Percentiles rank a stretch among this genome's conserved stretches.
Evolutionary conservation across 2,113 vertebrate species (phyloP).

Genomic region (Chiloscyllium plagiosum): DNA sequence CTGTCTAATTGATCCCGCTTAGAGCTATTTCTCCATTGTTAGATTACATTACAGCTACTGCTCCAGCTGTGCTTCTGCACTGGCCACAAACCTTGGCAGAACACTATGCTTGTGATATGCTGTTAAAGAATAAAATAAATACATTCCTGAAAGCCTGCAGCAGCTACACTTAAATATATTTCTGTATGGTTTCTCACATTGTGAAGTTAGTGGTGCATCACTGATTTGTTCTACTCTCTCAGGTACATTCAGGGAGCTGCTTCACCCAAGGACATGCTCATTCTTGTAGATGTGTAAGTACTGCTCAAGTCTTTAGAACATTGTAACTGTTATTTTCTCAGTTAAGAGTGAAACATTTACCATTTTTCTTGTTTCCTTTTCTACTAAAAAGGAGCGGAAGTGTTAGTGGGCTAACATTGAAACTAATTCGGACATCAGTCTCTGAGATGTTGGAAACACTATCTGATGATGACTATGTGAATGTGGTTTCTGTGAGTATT

Average conservation of each 20-base stretch:
- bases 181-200: background rate
- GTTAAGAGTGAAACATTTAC: background rate
- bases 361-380: background rate
- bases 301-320: slow-evolving; percentile 41
- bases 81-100: background rate
- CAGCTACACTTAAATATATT: background rate
- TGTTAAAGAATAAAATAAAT: background rate
- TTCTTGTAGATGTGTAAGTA: slow-evolving; percentile 96
- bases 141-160: background rate
- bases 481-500: slow-evolving; percentile 92
- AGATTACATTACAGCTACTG: background rate
- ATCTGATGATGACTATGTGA: slow-evolving; percentile 96
- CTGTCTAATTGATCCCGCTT: background rate
- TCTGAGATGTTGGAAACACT: slow-evolving; percentile 95
- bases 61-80: background rate
- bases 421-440: slow-evolving; percentile 90
- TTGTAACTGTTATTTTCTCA: slow-evolving; percentile 37
- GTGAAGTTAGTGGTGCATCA: background rate
- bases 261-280: slow-evolving; percentile 97
- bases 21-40: background rate
- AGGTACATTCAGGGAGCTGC: slow-evolving; percentile 98
- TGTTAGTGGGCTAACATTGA: slow-evolving; percentile 89
- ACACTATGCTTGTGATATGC: background rate
- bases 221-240: slow-evolving; percentile 44
- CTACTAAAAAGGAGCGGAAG: slow-evolving; percentile 76